Base-by-base conservation (phyloP, 2,113 vertebrate species). In the Alectura lathami region DNA sequence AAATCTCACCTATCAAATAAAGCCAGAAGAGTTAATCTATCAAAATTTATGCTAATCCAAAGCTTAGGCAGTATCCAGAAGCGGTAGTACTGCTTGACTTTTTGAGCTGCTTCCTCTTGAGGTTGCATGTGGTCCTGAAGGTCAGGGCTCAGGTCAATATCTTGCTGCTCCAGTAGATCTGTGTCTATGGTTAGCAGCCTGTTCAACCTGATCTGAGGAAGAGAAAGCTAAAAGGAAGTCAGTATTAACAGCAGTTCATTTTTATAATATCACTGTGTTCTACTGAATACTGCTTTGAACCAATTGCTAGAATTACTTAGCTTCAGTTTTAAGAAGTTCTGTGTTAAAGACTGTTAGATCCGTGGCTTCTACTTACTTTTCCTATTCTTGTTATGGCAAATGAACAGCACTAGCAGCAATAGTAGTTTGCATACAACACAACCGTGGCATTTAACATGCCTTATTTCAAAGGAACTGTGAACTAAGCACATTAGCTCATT, bases 41-140 rank as follows among this genome's bases (percentile, higher is more conserved):
- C 99, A 96, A 99, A 99, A 98, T 99, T 98, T 96, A 99, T 98
- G 75, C 99, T 99, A 66, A 99, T 98, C 99, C 99, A 99, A 36
- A 99, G 96, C 89, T 99, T 99, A 22, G 99, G 99, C 72, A 99
- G 97, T 66, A 99, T 98, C 99, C 99, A 99, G 95, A 99, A 98
- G 80, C 99, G 98, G 86, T 99, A 99, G 96, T 99, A 99, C 97
- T 99, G 99, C 96, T 98, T 98, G 87, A 98, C 97, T 96, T 99
- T 99, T 92, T 98, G 98, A 36, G 98, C 96, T 92, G 97, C 98
- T 60, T 98, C 98, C 85, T 99, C 98, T 59, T 97, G 98, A 95
- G 98, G 98, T 83, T 98, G 98, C 2, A 99, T 98, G 29, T 98
- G 98, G 68, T 99, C 99, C 97, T 99, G 99, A 82, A 99, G 98